A percentile compares a stretch with the other conserved stretches of the same genome.
phyloP scores from a whole-genome alignment of 2,797 vertebrate genomes.

The Orestias chungarensis region DNA sequence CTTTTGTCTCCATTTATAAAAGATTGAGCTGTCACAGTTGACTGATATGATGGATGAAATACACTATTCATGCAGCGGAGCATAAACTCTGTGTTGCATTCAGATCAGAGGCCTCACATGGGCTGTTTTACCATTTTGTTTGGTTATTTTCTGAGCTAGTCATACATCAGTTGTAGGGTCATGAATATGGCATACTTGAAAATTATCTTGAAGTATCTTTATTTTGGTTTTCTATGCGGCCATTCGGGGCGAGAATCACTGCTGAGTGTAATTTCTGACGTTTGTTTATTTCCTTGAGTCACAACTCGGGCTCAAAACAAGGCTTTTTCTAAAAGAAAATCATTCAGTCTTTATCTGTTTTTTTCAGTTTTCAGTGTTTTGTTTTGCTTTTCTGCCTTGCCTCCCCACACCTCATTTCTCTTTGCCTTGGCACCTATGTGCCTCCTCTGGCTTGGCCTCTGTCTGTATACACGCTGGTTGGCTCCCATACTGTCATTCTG shows the following conservation, averaged over 20 bases:
- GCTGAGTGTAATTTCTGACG: slow-evolving; percentile 32
- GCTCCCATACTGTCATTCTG: slow-evolving; percentile 45
- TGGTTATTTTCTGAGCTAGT: neutral
- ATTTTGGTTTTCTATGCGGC: neutral
- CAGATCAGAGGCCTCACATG: neutral
- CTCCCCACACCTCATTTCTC: slow-evolving; percentile 68
- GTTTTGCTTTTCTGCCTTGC: slow-evolving; percentile 31
- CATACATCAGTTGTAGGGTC: neutral
- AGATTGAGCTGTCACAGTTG: neutral
- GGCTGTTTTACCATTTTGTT: neutral
- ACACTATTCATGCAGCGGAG: neutral
- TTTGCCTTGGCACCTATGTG: slow-evolving; percentile 50
- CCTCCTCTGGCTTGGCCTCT: slow-evolving; percentile 12
- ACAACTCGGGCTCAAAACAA: slow-evolving; percentile 4
- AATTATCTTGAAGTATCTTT: neutral
- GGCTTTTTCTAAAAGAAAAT: slow-evolving; percentile 6
- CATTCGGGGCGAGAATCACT: slow-evolving; percentile 5
- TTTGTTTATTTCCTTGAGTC: slow-evolving; percentile 44
- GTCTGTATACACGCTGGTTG: slow-evolving; percentile 43
- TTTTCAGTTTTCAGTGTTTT: slow-evolving; percentile 34
- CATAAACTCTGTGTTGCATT: neutral
- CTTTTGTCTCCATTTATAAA: neutral
- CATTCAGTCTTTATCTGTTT: slow-evolving; percentile 12
- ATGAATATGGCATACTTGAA: neutral
- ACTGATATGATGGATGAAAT: neutral